Conservation (phyloP, 2,888 invertebrate species). For the Enoplolaimus lenunculus region DNA sequence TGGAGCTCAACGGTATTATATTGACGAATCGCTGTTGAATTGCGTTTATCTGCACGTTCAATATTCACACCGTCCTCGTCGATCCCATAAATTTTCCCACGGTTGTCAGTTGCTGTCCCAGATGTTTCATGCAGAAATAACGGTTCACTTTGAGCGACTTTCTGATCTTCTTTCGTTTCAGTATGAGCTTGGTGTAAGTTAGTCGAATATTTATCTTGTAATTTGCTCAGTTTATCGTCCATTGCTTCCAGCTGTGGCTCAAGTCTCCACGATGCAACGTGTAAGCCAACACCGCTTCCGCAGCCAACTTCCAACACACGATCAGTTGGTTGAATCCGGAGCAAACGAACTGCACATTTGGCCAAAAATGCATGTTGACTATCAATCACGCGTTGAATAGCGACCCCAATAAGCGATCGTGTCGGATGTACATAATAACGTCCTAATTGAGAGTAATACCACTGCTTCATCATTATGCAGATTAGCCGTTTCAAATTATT, state of each 20-base stretch:
- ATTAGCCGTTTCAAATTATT: too few relatives aligned
- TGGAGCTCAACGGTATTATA: constrained; percentile 26
- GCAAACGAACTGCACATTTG: constrained; percentile 29
- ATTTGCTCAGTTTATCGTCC: too few relatives aligned
- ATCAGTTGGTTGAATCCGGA: constrained; percentile 31
- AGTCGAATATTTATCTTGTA: too few relatives aligned
- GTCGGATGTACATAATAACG: neutral
- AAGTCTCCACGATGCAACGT: constrained; percentile 27
- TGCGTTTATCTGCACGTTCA: neutral
- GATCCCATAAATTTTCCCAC: neutral
- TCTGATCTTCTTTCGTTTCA: too few relatives aligned
- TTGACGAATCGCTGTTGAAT: neutral
- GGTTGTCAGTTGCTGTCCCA: too few relatives aligned
- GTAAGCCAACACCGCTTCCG: constrained; percentile 33
- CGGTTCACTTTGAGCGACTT: too few relatives aligned
- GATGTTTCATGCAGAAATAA: too few relatives aligned
- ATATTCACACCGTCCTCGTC: neutral
- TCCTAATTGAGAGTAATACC: neutral
- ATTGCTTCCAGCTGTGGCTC: constrained; percentile 23
- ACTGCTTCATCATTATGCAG: too few relatives aligned
- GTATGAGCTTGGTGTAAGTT: too few relatives aligned
- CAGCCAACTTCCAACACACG: constrained; percentile 35
- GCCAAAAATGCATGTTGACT: constrained; percentile 26
- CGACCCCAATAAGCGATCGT: neutral
- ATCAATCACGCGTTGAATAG: constrained; percentile 5